Evolutionary conservation across 2,113 vertebrate species (phyloP).

Genomic region (Dinomys branickii): DNA sequence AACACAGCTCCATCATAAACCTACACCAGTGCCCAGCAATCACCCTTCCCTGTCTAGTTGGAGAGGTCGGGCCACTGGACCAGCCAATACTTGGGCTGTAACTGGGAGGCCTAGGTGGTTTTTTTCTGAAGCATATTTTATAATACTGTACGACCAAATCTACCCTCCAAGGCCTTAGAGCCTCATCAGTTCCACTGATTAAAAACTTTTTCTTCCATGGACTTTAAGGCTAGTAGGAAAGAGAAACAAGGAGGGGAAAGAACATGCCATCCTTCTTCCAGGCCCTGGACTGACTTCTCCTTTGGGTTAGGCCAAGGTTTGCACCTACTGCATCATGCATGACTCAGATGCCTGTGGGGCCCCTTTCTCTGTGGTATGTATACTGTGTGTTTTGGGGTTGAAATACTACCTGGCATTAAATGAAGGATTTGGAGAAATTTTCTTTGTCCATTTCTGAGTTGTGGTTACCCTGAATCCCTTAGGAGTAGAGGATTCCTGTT

Average conservation of each 20-base stretch:
- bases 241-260: slow-evolving; percentile 43
- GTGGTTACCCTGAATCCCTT: background rate
- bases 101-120: slow-evolving; percentile 54
- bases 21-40: slow-evolving; percentile 58
- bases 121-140: slow-evolving; percentile 78
- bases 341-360: slow-evolving; percentile 72
- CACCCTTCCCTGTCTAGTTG: slow-evolving; percentile 21
- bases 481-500: background rate
- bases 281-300: slow-evolving; percentile 44
- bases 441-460: slow-evolving; percentile 61
- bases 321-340: slow-evolving; percentile 76
- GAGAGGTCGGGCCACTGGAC: slow-evolving; percentile 21
- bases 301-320: slow-evolving; percentile 67
- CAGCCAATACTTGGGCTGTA: slow-evolving; percentile 33
- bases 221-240: slow-evolving; percentile 66
- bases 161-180: slow-evolving; percentile 61
- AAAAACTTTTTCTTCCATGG: slow-evolving; percentile 60
- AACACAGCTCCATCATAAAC: slow-evolving; percentile 68
- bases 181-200: slow-evolving; percentile 55
- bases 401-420: slow-evolving; percentile 80
- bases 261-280: slow-evolving; percentile 54
- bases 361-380: slow-evolving; percentile 70
- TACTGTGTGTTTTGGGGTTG: slow-evolving; percentile 66
- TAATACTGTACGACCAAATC: slow-evolving; percentile 70
- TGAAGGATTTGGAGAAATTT: slow-evolving; percentile 73